phyloP scores from a whole-genome alignment of 2,113 vertebrate genomes.

The Pelvicachromis taeniatus region DNA sequence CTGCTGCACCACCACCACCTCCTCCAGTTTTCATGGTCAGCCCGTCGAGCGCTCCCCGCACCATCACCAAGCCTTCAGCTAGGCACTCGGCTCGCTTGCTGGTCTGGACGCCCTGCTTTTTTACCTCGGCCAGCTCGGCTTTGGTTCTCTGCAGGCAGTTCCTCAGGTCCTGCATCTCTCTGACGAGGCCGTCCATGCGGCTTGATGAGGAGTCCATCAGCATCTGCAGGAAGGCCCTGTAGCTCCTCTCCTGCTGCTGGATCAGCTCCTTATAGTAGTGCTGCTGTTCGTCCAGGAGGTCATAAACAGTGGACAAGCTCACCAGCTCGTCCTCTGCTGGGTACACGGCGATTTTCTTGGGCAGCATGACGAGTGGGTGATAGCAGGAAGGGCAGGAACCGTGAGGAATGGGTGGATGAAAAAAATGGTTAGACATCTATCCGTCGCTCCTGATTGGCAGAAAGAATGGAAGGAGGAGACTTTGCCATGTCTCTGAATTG shows the following conservation, averaged over 20 bases:
- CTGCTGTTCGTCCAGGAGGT: conserved; percentile 72
- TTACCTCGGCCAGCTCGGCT: conserved; percentile 53
- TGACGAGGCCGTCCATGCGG: conserved; percentile 60
- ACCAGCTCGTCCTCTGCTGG: conserved; percentile 52
- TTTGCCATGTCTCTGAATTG: not conserved
- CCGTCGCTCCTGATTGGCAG: not conserved
- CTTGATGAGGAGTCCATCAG: conserved; percentile 60
- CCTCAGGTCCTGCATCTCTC: conserved; percentile 69
- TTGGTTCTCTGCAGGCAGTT: conserved; percentile 48
- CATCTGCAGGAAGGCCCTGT: conserved; percentile 68
- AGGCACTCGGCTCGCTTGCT: conserved; percentile 52
- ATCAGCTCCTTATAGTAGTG: conserved; percentile 66
- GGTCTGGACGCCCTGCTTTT: conserved; percentile 45
- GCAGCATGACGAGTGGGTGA: conserved; percentile 49
- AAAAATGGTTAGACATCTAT: conserved; percentile 42
- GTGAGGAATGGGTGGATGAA: not conserved
- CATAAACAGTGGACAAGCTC: conserved; percentile 54
- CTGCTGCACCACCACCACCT: not conserved
- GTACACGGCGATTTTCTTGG: conserved; percentile 51
- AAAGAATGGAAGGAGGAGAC: not conserved
- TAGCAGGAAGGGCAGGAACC: conserved; percentile 2
- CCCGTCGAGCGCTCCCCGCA: conserved; percentile 54
- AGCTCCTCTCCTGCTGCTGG: conserved; percentile 70
- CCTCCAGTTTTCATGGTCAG: conserved; percentile 4
- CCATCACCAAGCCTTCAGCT: conserved; percentile 61